A percentile compares a stretch with the other conserved stretches of the same genome.
phyloP scores from a whole-genome alignment of 2,888 invertebrate genomes.

The Megastigmus dorsalis region DNA sequence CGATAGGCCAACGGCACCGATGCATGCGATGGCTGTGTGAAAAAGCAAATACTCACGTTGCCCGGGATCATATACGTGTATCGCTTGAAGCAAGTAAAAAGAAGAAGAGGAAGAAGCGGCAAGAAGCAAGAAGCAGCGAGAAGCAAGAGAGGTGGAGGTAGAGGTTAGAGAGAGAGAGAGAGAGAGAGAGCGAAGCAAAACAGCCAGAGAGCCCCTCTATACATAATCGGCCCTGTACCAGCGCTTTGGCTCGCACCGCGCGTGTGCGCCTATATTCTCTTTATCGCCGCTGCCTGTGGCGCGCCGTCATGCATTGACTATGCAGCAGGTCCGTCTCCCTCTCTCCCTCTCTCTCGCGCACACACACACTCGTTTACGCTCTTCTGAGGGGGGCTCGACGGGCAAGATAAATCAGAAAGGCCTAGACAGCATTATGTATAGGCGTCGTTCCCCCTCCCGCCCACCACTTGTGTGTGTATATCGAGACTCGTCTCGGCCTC shows the following conservation, averaged over 20 bases:
- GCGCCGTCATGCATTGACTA: conserved; percentile 26
- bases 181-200: conserved; percentile 8
- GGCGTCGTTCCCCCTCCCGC: background rate
- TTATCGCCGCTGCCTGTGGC: conserved; percentile 9
- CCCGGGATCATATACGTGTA: background rate
- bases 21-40: conserved; percentile 11
- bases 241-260: conserved; percentile 14
- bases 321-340: conserved; percentile 22
- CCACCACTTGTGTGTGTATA: background rate
- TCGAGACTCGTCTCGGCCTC: background rate
- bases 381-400: background rate
- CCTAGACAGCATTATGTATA: conserved; percentile 35
- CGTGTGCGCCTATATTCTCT: conserved; percentile 15
- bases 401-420: conserved; percentile 38
- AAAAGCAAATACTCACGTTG: conserved; percentile 21
- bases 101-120: background rate
- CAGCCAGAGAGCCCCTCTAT: conserved; percentile 10
- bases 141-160: background rate
- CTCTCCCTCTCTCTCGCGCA: conserved; percentile 3
- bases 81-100: background rate
- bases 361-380: background rate
- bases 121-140: background rate
- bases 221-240: conserved; percentile 34
- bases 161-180: background rate
- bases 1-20: background rate